phyloP scores from a whole-genome alignment of 2,797 vertebrate genomes.

The Peromyscus attwateri region DNA sequence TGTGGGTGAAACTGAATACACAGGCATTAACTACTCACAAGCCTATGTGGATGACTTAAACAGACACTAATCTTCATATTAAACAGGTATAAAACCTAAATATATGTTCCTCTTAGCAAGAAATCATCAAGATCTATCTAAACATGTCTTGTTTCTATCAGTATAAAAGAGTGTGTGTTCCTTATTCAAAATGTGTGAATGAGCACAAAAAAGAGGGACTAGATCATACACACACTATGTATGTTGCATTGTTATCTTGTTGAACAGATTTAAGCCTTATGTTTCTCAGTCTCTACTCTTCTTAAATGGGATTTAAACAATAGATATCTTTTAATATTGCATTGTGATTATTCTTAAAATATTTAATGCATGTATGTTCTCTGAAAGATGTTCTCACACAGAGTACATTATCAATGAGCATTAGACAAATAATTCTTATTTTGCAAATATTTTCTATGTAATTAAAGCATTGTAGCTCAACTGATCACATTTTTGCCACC shows the following conservation, averaged over 20 bases:
- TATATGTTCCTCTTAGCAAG: neutral
- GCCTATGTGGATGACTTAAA: neutral
- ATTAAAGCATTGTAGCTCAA: conserved; percentile 58
- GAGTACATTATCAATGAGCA: neutral
- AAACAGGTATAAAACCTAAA: conserved; percentile 21
- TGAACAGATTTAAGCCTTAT: conserved; percentile 13
- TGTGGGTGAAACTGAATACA: conserved; percentile 54
- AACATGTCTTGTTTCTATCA: neutral
- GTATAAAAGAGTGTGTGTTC: neutral
- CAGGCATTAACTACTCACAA: conserved; percentile 29
- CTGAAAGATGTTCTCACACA: neutral
- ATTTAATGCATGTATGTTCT: neutral
- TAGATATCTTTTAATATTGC: neutral
- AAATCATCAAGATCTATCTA: neutral
- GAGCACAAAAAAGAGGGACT: neutral
- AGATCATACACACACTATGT: neutral
- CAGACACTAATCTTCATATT: conserved; percentile 25
- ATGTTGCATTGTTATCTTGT: neutral
- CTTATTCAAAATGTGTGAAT: conserved; percentile 9
- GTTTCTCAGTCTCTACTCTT: neutral
- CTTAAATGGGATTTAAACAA: neutral
- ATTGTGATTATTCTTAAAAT: neutral
- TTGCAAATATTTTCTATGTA: neutral
- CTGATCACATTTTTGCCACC: neutral
- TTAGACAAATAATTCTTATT: neutral